Percentiles rank a stretch among this genome's conserved stretches.
Conservation (phyloP, 2,797 vertebrate genomes). For the Centropyge bicolor region DNA sequence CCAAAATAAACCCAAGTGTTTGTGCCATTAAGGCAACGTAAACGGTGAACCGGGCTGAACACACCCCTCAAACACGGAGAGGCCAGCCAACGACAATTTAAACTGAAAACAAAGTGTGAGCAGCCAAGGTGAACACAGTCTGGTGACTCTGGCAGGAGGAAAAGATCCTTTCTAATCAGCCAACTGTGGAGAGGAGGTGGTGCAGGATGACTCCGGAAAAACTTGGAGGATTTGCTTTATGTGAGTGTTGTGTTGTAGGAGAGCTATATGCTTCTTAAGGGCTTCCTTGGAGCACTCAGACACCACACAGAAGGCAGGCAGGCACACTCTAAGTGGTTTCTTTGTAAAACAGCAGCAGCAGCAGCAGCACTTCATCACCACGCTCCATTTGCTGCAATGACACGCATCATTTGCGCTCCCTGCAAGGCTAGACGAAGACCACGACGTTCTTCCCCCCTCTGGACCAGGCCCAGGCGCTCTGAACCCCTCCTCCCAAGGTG, state of each 20-base stretch:
- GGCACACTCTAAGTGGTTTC: conserved; percentile 57
- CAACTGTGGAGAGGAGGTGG: not conserved
- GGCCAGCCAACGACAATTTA: not conserved
- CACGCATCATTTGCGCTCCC: conserved; percentile 72
- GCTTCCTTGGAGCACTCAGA: conserved; percentile 28
- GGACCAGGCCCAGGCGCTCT: conserved; percentile 42
- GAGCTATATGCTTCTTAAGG: conserved; percentile 10
- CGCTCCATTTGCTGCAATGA: conserved; percentile 82
- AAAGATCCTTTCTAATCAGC: not conserved
- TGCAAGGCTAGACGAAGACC: conserved; percentile 53
- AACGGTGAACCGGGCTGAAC: not conserved
- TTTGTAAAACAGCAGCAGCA: conserved; percentile 68
- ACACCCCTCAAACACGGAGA: not conserved
- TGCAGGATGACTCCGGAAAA: conserved; percentile 3
- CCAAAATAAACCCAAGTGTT: conserved; percentile 30
- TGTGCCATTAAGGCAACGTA: conserved; percentile 5
- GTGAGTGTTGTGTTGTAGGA: not conserved
- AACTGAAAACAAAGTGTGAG: conserved; percentile 4
- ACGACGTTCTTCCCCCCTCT: conserved; percentile 37
- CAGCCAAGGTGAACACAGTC: not conserved
- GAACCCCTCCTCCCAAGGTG: not conserved
- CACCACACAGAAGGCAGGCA: conserved; percentile 48
- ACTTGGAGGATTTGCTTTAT: not conserved
- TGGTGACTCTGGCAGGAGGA: not conserved
- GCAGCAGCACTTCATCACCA: conserved; percentile 72